Conservation (phyloP, 1,140 invertebrate genomes). For the Gonatopus flavifemur region DNA sequence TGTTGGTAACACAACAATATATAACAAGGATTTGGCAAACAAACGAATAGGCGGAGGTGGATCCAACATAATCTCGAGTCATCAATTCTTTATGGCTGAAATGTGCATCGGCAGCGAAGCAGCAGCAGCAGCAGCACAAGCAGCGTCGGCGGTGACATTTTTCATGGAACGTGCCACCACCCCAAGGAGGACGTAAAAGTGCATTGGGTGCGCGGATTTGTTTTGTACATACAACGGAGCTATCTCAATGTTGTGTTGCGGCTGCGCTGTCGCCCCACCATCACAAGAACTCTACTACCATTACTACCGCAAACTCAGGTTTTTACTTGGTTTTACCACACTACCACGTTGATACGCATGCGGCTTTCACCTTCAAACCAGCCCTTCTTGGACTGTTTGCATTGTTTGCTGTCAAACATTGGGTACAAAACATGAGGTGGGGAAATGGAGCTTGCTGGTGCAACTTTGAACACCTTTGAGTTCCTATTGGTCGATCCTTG, state of each 20-base stretch:
- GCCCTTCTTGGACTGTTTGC: constrained; percentile 33
- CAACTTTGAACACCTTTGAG: neutral
- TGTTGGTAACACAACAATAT: too few relatives aligned
- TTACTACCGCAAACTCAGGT: neutral
- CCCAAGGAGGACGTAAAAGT: constrained; percentile 25
- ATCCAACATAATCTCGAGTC: too few relatives aligned
- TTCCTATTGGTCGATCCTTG: constrained; percentile 26
- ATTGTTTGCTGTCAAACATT: constrained; percentile 55
- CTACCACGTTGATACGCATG: constrained; percentile 1
- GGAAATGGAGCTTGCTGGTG: neutral
- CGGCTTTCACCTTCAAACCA: constrained; percentile 22
- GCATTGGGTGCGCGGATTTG: constrained; percentile 34
- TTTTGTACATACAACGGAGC: constrained; percentile 35
- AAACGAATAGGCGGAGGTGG: too few relatives aligned
- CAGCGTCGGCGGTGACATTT: neutral
- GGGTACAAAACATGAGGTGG: constrained; percentile 37
- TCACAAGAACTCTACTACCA: neutral
- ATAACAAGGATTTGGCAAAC: too few relatives aligned
- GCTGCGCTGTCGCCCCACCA: constrained; percentile 48
- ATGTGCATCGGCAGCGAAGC: too few relatives aligned
- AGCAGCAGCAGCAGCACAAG: neutral
- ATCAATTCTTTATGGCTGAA: too few relatives aligned
- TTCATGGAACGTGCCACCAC: constrained; percentile 1
- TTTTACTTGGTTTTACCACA: too few relatives aligned
- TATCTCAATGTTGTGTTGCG: constrained; percentile 34